Evolutionary conservation across 1,140 invertebrate genomes (phyloP).

Genomic region (Leptinotarsa undecemlineata): DNA sequence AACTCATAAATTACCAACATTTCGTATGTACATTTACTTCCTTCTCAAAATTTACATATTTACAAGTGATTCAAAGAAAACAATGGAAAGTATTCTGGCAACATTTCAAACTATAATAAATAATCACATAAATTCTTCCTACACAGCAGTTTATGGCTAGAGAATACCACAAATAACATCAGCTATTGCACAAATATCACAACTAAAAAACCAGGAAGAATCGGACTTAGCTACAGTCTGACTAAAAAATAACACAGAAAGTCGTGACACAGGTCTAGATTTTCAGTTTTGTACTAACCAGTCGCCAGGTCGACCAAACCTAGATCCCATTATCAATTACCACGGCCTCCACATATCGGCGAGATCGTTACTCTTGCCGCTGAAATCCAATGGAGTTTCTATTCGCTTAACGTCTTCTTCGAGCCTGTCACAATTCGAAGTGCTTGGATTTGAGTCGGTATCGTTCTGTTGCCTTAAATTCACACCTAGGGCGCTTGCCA

Average conservation of each 20-base stretch:
- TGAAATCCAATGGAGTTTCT: slow-evolving; percentile 49
- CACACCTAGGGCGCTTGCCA: slow-evolving; percentile 52
- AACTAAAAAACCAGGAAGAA: background rate
- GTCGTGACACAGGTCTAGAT: background rate
- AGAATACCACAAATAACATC: background rate
- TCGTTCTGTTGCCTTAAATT: slow-evolving; percentile 47
- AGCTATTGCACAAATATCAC: slow-evolving; percentile 14
- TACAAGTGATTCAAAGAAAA: background rate
- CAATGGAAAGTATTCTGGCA: background rate
- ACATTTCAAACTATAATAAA: background rate
- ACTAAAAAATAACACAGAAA: background rate
- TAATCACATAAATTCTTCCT: background rate
- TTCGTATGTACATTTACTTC: background rate
- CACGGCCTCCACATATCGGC: slow-evolving; percentile 52
- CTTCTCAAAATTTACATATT: background rate
- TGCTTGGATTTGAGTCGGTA: slow-evolving; percentile 27
- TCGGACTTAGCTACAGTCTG: background rate
- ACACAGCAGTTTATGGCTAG: slow-evolving; percentile 1
- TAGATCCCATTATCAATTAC: slow-evolving; percentile 32
- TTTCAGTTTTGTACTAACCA: slow-evolving; percentile 3
- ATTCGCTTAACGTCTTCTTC: slow-evolving; percentile 15
- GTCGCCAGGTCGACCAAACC: background rate
- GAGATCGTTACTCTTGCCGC: slow-evolving; percentile 44
- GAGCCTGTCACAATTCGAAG: slow-evolving; percentile 28
- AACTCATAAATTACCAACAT: background rate